phyloP scores from a whole-genome alignment of 2,113 vertebrate species.

The Poeciliopsis retropinna region DNA sequence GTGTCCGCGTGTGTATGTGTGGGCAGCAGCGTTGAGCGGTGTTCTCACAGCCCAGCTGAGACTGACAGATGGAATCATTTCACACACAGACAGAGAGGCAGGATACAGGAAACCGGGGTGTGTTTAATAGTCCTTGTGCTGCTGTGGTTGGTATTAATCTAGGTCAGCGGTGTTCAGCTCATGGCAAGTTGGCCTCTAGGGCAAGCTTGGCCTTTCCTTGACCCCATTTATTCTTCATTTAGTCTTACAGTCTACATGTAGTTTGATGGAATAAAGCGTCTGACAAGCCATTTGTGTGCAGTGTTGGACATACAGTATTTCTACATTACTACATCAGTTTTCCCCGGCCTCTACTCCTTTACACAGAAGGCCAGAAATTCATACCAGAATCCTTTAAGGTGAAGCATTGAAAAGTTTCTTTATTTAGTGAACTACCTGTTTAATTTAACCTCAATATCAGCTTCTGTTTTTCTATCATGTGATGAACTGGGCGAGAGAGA shows the following conservation, averaged over 20 bases:
- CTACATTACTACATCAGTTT: neutral
- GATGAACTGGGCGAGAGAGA: neutral
- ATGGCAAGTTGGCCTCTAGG: constrained; percentile 53
- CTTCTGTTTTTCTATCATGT: neutral
- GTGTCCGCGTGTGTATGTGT: constrained; percentile 5
- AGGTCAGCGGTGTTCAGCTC: constrained; percentile 66
- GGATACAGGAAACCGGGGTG: constrained; percentile 69
- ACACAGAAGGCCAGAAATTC: neutral
- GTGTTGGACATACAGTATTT: neutral
- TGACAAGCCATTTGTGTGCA: neutral
- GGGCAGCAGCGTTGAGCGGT: constrained; percentile 50
- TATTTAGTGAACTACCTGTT: neutral
- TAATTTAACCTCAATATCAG: neutral
- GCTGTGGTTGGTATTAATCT: constrained; percentile 71
- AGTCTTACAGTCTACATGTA: constrained; percentile 33
- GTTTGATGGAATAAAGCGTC: constrained; percentile 29
- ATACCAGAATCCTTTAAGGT: neutral
- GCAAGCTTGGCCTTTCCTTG: constrained; percentile 57
- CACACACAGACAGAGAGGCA: constrained; percentile 73
- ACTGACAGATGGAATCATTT: constrained; percentile 79
- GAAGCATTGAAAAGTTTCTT: neutral
- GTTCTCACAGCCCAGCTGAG: constrained; percentile 72
- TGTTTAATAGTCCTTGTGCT: constrained; percentile 63
- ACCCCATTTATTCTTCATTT: constrained; percentile 54
- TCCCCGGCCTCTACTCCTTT: neutral